A percentile compares a stretch with the other conserved stretches of the same genome.
Conservation (phyloP, 1,140 invertebrate species). For the Aporrectodea caliginosa region DNA sequence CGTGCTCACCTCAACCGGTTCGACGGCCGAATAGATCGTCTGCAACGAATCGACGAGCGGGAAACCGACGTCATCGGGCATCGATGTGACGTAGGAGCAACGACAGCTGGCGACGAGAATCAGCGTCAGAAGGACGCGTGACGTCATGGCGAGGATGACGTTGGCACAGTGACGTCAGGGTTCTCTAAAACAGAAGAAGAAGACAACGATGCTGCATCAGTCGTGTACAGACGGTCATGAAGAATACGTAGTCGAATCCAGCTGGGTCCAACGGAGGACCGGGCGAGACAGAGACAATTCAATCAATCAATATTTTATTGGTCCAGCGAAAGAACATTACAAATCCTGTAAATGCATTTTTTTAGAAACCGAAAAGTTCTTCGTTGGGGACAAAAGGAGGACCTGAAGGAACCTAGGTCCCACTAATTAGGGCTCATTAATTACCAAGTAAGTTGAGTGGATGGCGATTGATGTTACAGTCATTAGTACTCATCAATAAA, state of each 20-base stretch:
- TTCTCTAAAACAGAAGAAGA: not conserved
- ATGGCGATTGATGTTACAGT: too few relatives aligned
- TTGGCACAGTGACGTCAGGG: not conserved
- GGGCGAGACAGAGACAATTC: not conserved
- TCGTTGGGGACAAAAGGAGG: too few relatives aligned
- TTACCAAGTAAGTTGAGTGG: too few relatives aligned
- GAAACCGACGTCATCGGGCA: not conserved
- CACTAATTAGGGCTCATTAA: too few relatives aligned
- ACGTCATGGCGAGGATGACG: not conserved
- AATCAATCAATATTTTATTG: not conserved
- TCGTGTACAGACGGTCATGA: too few relatives aligned
- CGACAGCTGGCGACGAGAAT: not conserved
- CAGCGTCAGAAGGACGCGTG: not conserved
- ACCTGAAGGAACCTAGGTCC: too few relatives aligned
- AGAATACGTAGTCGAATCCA: constrained; percentile 34
- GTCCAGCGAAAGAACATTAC: not conserved
- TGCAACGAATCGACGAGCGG: not conserved
- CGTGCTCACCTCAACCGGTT: not conserved
- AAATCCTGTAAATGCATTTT: too few relatives aligned
- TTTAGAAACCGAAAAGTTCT: too few relatives aligned
- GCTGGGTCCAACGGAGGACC: not conserved
- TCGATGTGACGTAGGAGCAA: not conserved
- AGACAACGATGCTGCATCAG: not conserved
- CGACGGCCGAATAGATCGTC: not conserved
- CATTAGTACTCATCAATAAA: too few relatives aligned